Percentiles rank a stretch among this genome's conserved stretches.
Conservation (phyloP, 2,888 invertebrate genomes). For the Willowsia nigromaculata region DNA sequence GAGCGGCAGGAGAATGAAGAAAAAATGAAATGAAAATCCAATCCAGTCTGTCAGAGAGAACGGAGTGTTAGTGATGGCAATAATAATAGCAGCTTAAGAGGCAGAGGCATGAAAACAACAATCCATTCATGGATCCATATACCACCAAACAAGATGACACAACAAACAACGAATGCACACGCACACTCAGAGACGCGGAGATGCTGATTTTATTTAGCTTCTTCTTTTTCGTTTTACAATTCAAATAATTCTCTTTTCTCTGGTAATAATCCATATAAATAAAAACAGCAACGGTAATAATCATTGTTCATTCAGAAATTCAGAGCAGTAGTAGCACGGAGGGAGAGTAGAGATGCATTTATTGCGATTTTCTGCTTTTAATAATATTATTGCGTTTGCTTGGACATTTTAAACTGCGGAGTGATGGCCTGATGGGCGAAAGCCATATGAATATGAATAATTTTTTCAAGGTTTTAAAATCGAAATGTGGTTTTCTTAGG, state of each 20-base stretch:
- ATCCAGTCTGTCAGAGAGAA: slow-evolving; percentile 32
- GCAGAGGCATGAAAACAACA: slow-evolving; percentile 43
- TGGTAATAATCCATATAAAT: neutral
- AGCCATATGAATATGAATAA: too few relatives aligned
- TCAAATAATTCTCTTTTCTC: neutral
- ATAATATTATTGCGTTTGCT: too few relatives aligned
- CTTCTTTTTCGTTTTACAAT: neutral
- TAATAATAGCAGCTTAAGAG: slow-evolving; percentile 31
- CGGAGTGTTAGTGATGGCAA: slow-evolving; percentile 47
- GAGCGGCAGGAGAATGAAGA: neutral
- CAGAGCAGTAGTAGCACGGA: neutral
- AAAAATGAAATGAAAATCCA: slow-evolving; percentile 27
- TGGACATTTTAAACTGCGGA: too few relatives aligned
- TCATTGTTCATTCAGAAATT: neutral
- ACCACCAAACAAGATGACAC: slow-evolving; percentile 14
- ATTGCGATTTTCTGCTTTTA: too few relatives aligned
- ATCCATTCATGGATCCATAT: slow-evolving; percentile 30
- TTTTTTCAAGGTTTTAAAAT: too few relatives aligned
- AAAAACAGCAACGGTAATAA: neutral
- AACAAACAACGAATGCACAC: neutral
- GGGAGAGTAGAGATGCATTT: too few relatives aligned
- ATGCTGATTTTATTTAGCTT: neutral
- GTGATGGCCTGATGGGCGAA: too few relatives aligned
- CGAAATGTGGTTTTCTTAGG: too few relatives aligned
- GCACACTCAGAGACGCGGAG: neutral